Base-by-base conservation (phyloP, 2,113 vertebrate species). In the Sceloporus tristichus region DNA sequence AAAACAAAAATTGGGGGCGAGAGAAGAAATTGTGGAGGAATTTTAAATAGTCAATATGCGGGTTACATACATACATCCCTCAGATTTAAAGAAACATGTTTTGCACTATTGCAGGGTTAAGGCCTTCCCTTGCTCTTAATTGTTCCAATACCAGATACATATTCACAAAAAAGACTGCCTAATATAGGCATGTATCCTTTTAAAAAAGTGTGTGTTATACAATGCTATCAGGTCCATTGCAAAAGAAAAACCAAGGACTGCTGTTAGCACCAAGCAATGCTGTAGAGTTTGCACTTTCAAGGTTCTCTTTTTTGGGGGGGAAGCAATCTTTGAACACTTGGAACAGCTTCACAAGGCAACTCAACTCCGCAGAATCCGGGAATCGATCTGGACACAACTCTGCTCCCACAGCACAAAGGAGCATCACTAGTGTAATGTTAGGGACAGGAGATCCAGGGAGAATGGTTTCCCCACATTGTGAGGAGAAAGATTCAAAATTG, bases 141-240 rank as follows among this genome's bases (percentile, higher is more conserved):
- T 94, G 92, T 87, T 90, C 53, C 93, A 96, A 96, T 94, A 96
- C 93, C 94, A 94, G 95, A 93, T 94, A 27, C 25, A 53, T 53
- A 53, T 53, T 54, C 48, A 80, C n/a, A 78, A 21, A 94, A 84
- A 79, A 88, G 91, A 92, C 88, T 93, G 96, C 97, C 97, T 97
- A 97, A 97, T 97, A 97, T 97, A 97, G 97, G 97, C 95, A 95
- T 94, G 93, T 86, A 82, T 65, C 92, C 91, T 91, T 93, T 86
- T 84, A 53, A 91, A 91, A 94, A 91, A 92, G 90, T 96, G 94
- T 95, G 90, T 95, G 87, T 95, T 95, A 92, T 91, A 95, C 92
- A 94, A 95, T 92, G 92, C 93, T 91, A 95, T 82, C 7, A 77
- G 86, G 91, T 93, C 89, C 38, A 91, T 71, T 27, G 40, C 9